These are phyloP conservation scores for Drosophila koepferae DNA, from an alignment of 2,888 invertebrate species.

Conservation along the genomic window DNA sequence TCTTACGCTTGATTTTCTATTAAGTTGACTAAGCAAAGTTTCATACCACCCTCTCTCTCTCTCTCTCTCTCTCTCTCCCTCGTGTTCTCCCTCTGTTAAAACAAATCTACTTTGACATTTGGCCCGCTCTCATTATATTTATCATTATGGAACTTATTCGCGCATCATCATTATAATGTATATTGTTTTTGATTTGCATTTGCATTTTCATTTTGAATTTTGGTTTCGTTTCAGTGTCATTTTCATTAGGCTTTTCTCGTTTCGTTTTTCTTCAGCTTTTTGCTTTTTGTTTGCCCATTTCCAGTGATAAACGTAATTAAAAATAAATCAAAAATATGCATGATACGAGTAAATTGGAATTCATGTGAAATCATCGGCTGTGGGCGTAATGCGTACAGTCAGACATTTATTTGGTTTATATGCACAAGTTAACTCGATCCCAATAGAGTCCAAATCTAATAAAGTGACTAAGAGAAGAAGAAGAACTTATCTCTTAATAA, in stretches of 20 bases:
- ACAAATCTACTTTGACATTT: conserved; percentile 43
- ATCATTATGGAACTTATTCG: conserved; percentile 24
- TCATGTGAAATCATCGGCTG: background rate
- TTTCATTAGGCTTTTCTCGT: background rate
- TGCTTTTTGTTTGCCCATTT: background rate
- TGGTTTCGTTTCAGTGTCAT: conserved; percentile 6
- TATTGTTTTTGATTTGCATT: conserved; percentile 49
- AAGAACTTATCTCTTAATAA: background rate
- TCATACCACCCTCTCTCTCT: background rate
- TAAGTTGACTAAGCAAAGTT: conserved; percentile 49
- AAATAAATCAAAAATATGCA: conserved; percentile 36
- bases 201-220: conserved; percentile 16
- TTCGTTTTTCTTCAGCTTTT: background rate
- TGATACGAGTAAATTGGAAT: conserved; percentile 4
- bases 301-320: conserved; percentile 38
- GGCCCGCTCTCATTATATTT: conserved; percentile 28
- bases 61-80: background rate
- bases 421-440: background rate
- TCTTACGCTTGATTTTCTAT: conserved; percentile 76
- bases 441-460: background rate
- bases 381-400: background rate
- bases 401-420: background rate
- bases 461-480: background rate
- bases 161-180: conserved; percentile 41
- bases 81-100: background rate